A percentile compares a stretch with the other conserved stretches of the same genome.
phyloP scores from a whole-genome alignment of 2,888 invertebrate genomes.

The Diplazon laetatorius region DNA sequence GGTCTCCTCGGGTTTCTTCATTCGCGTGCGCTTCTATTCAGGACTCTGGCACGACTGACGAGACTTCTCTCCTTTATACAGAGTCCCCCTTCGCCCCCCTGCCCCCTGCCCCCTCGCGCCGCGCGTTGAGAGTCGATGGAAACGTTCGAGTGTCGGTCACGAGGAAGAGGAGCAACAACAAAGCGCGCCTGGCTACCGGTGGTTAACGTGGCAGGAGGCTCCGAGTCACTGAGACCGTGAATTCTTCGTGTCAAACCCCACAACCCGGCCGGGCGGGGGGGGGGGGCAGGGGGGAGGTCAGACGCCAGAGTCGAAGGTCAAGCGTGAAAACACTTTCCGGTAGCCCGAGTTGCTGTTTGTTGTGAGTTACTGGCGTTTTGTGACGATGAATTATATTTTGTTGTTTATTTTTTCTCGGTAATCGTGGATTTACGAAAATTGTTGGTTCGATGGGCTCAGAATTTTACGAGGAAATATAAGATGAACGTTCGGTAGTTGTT shows the following conservation, averaged over 20 bases:
- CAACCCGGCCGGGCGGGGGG: slow-evolving; percentile 19
- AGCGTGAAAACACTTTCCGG: slow-evolving; percentile 50
- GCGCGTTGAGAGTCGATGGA: slow-evolving; percentile 30
- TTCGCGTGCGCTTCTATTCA: slow-evolving; percentile 55
- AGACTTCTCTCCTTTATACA: slow-evolving; percentile 45
- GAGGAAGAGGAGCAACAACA: slow-evolving; percentile 45
- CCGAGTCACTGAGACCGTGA: slow-evolving; percentile 32
- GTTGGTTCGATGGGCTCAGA: too few species aligned
- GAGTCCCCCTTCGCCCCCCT: too few species aligned
- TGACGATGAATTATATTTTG: not conserved
- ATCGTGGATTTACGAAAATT: too few species aligned
- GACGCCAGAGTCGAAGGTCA: slow-evolving; percentile 50
- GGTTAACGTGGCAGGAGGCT: slow-evolving; percentile 12
- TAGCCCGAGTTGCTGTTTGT: slow-evolving; percentile 20
- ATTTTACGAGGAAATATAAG: too few species aligned
- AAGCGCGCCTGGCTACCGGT: slow-evolving; percentile 51
- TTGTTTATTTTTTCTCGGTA: too few species aligned
- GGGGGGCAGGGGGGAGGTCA: too few species aligned
- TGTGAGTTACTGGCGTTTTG: not conserved
- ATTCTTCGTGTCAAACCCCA: slow-evolving; percentile 49
- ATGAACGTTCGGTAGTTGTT: too few species aligned
- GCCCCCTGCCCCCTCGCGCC: not conserved
- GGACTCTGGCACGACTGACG: slow-evolving; percentile 57
- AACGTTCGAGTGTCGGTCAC: slow-evolving; percentile 50
- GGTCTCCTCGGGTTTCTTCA: slow-evolving; percentile 17